Evolutionary conservation across 2,888 invertebrate genomes (phyloP).

Genomic region (Eupithecia tripunctaria): DNA sequence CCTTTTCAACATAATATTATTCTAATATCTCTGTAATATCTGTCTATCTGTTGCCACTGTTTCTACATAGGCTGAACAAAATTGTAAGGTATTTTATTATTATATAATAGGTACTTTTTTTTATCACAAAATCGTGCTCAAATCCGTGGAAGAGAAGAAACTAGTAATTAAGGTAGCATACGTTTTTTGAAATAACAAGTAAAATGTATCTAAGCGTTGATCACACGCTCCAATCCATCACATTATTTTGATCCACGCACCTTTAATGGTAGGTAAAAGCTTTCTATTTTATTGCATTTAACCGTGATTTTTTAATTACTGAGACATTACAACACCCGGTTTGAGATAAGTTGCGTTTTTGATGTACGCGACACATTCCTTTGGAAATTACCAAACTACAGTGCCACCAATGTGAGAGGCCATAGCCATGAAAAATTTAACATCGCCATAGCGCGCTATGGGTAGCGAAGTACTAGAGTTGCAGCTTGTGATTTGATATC

Average conservation of each 20-base stretch:
- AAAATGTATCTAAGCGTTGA: background rate
- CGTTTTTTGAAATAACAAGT: background rate
- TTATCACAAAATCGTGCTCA: too few species aligned
- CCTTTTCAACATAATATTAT: background rate
- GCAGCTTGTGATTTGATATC: background rate
- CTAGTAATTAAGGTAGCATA: background rate
- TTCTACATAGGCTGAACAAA: too few species aligned
- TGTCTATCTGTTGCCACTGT: too few species aligned
- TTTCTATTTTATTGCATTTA: constrained; percentile 44
- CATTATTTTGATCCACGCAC: constrained; percentile 10
- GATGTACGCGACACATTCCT: constrained; percentile 39
- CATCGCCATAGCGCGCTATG: background rate
- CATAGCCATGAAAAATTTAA: background rate
- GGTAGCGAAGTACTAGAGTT: background rate
- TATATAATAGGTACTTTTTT: too few species aligned
- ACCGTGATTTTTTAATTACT: constrained; percentile 45
- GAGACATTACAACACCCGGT: constrained; percentile 38
- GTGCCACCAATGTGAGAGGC: background rate
- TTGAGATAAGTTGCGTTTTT: constrained; percentile 37
- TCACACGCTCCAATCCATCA: constrained; percentile 8
- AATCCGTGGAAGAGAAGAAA: too few species aligned
- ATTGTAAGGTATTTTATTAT: too few species aligned
- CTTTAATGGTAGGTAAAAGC: constrained; percentile 36
- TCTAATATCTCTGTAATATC: too few species aligned
- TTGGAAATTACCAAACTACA: constrained; percentile 25